Base-by-base conservation (phyloP, 1,140 invertebrate species). In the Drosophila mojavensis region DNA sequence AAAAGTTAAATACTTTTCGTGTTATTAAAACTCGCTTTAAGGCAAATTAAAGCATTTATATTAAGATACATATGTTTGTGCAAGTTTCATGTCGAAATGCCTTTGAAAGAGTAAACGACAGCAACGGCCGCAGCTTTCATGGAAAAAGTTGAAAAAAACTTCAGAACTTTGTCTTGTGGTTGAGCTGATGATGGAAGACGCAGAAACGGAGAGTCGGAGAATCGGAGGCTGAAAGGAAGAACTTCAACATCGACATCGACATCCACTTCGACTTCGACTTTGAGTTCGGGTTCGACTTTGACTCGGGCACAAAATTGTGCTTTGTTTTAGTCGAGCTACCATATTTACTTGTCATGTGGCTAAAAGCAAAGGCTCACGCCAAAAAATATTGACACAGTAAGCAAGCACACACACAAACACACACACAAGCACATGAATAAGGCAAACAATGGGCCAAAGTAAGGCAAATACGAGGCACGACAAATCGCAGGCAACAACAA, bases 371-470 rank as follows among this genome's bases (percentile, higher is more conserved):
- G 84, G 68, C 83, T 89, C 81, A 88, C 80, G 80, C 83, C 84
- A 88, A 88, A 83, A 80, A 80, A 88, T 88, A 89, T 88, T 88
- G 83, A 89, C 83, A 88, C 70, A 89, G 83, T 88, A 88, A 78
- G 76, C 63, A 71, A 80, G 53, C 54, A 71, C 62, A 33, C 61
- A 60, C 24, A 50, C 45, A 58, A 45, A 45, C 33, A 33, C 26
- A 51, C 45, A 70, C 17, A 60, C 65, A 64, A 43, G 20, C 39
- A 50, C 41, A 58, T 48, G 62, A 28, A 63, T 45, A 71, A 74
- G 71, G 60, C 84, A 88, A 89, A 88, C 84, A 88, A 89, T 83
- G 68, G 77, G 68, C 73, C 65, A 79, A 79, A 83, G 76, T 59
- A 83, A 69, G 54, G 48, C 67, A 81, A 73, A 79, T 69, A 79